Evolutionary conservation across 2,888 invertebrate genomes (phyloP).

Genomic region (Trissolcus japonicus): DNA sequence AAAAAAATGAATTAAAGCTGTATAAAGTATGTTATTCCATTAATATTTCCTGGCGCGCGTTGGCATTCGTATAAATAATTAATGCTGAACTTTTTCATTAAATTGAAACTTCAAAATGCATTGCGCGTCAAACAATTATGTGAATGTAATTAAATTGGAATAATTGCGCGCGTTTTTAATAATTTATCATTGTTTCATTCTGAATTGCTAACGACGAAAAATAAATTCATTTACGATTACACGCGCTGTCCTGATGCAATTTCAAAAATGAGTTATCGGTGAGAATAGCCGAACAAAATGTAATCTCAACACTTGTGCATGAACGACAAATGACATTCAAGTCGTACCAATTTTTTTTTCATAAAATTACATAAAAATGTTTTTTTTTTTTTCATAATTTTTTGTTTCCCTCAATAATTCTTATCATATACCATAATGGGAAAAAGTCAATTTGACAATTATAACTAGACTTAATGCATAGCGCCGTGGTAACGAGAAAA

Average conservation of each 20-base stretch:
- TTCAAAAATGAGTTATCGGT: slow-evolving; percentile 40
- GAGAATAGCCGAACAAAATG: slow-evolving; percentile 7
- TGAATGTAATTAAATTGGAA: slow-evolving; percentile 52
- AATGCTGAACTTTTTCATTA: slow-evolving; percentile 50
- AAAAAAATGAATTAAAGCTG: slow-evolving; percentile 27
- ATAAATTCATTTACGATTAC: slow-evolving; percentile 47
- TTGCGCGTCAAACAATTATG: slow-evolving; percentile 52
- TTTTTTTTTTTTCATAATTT: not conserved
- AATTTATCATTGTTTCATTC: slow-evolving; percentile 39
- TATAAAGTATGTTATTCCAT: slow-evolving; percentile 41
- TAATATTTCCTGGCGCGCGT: slow-evolving; percentile 25
- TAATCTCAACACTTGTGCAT: slow-evolving; percentile 20
- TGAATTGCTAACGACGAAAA: slow-evolving; percentile 35
- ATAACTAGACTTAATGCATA: not conserved
- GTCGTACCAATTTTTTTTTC: slow-evolving; percentile 1
- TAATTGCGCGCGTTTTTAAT: slow-evolving; percentile 49
- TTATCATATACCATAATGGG: not conserved
- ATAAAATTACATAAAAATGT: not conserved
- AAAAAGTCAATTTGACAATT: slow-evolving; percentile 20
- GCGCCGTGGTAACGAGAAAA: slow-evolving; percentile 37
- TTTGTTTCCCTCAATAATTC: not conserved
- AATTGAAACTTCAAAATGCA: slow-evolving; percentile 53
- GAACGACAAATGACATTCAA: slow-evolving; percentile 16
- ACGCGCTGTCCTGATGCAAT: slow-evolving; percentile 17
- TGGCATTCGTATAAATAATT: slow-evolving; percentile 47